Evolutionary conservation across 2,113 vertebrate genomes (phyloP), one percentile per base, ranked within the genome.

Genomic region (Microtus ochrogaster): DNA sequence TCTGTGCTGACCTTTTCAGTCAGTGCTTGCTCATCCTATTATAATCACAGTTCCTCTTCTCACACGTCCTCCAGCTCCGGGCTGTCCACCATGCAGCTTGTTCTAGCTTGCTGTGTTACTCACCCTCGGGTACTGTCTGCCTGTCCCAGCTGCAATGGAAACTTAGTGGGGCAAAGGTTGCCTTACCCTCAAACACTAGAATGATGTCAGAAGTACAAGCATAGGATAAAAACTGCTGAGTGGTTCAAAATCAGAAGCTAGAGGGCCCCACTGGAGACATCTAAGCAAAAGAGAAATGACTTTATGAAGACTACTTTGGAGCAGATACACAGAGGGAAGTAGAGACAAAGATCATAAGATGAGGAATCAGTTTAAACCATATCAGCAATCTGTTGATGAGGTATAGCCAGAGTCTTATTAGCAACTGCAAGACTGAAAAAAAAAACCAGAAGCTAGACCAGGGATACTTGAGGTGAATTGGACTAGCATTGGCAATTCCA

Each of bases 121-220:
- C 90, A 90, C 55, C 17, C 83, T 39, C 0, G 58, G 44, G 81
- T 52, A 92, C 28, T 96, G 39, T 28, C 28, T 68, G 24, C 58
- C 58, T 90, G 73, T 36, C 13, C 41, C 41, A 33, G 41, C 1
- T 84, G 65, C n/a, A 86, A 96, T 44, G 19, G 41, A 77, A 91
- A 84, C 24, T 91, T 36, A 93, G 44, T 3, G 52, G 5, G 22
- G 33, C 28, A 94, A 41, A 72, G 2, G 58, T 28, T 89, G 89
- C 92, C 22, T 61, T 89, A 91, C 92, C 22, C 66, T 91, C 86
- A 91, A 91, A 91, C 39, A 85, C 86, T 44, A 94, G 63, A 94
- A 92, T 22, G 68, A 3, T 81, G 33, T 89, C 82, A 92, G 70
- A 91, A 96, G 55, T 26, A 33, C 4, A 88, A 83, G 13, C n/a